Percentiles rank a stretch among this genome's conserved stretches.
Evolutionary conservation across 2,797 vertebrate species (phyloP).

Genomic region (Chelonia mydas): DNA sequence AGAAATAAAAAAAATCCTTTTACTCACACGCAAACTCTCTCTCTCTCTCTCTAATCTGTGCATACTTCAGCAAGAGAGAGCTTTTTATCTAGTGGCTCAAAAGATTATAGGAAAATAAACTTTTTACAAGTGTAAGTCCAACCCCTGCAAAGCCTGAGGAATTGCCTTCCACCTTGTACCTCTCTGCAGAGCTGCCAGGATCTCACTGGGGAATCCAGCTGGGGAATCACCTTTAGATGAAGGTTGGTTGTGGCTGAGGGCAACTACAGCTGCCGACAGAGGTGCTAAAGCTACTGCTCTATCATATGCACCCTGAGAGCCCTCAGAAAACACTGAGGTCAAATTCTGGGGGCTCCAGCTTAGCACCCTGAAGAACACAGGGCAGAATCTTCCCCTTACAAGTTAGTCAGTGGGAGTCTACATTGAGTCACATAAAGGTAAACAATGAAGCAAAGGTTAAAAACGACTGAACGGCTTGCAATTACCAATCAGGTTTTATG

Average conservation of each 20-base stretch:
- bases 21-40: neutral
- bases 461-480: constrained; percentile 9
- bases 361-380: neutral
- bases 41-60: neutral
- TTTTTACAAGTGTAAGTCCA: neutral
- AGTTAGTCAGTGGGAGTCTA: neutral
- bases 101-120: neutral
- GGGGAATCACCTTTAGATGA: neutral
- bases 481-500: constrained; percentile 37
- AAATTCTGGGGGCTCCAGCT: neutral
- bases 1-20: neutral
- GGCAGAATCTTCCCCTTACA: neutral
- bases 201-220: neutral
- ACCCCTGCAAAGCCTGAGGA: neutral
- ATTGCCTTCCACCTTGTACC: neutral
- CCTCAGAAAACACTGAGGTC: neutral
- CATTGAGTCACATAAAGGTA: neutral
- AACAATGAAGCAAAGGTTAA: constrained; percentile 3
- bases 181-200: neutral
- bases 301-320: neutral
- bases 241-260: neutral
- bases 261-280: neutral
- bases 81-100: neutral
- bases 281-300: neutral
- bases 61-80: neutral